Base-by-base conservation (phyloP, 1,140 invertebrate species). In the Muscidifurax raptorellus region DNA sequence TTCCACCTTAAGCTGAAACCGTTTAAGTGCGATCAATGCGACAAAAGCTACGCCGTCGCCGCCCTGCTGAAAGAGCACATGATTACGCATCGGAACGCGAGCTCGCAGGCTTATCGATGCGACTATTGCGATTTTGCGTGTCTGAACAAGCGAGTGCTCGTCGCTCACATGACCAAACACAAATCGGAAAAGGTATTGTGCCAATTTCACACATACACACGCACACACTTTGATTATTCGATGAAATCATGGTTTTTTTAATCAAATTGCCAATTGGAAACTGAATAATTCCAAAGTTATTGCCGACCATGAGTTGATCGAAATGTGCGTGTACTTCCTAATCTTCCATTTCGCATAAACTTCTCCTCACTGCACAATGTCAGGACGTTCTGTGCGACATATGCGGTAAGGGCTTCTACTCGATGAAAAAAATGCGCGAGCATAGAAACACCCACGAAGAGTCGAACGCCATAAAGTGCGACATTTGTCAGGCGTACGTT, bases 1-100 rank as follows among this genome's bases (percentile, higher is more conserved):
- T 87, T 88, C 83, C 90, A 91, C 77, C 81, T 91, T 22, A 90
- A 90, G 82, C 87, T 90, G 25, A 90, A 90, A 74, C 90, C 90
- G 0, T 91, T 88, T 13, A 83, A 69, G 3, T 91, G 89, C 75
- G 44, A 86, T 18, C 44, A 87, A 0, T 90, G 90, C 47, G 78
- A 87, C 18, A 90, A 90, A 74, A 74, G 76, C 30, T 90, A 88
- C 28, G 83, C 83, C 0, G 88, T 88, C 6, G 80, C 87, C 0
- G 83, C 87, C 15, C 77, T 89, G 13, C 77, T 91, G 7, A 86
- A 88, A 30, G 89, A 91, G 40, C 90, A 91, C 79, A 44, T 87
- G 7, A 89, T 90, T 83, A 86, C 83, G 28, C 90, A 91, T 72
- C 88, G 86, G 6, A 59, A n/a, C 10, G 22, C 52, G 28, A 89